These are phyloP conservation scores for Drosophila fuyamai DNA, from an alignment of 1,140 invertebrate species.

Conservation along the genomic window DNA sequence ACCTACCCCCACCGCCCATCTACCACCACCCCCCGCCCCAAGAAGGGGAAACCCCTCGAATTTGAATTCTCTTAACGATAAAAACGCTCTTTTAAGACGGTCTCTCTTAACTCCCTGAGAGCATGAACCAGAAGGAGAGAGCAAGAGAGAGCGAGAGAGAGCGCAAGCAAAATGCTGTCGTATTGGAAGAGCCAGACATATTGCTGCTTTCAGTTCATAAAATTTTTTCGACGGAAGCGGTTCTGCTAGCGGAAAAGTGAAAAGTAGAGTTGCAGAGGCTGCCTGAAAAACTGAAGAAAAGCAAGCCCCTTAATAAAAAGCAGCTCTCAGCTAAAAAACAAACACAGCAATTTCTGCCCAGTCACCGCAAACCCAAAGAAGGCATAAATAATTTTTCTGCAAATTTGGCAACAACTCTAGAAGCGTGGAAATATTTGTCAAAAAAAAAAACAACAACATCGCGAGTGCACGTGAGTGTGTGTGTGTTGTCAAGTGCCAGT, in stretches of 20 bases:
- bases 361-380: slow-evolving; percentile 12
- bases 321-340: slow-evolving; percentile 18
- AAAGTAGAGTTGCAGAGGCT: slow-evolving; percentile 2
- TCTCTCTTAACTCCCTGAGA: background rate
- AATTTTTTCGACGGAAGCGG: slow-evolving; percentile 10
- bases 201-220: background rate
- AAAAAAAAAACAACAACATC: slow-evolving; percentile 22
- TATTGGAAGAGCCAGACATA: background rate
- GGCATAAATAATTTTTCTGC: slow-evolving; percentile 3
- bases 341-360: slow-evolving; percentile 7
- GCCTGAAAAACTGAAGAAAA: slow-evolving; percentile 1
- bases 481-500: slow-evolving; percentile 14
- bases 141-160: too few species aligned
- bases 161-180: too few species aligned
- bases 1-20: too few species aligned
- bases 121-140: too few species aligned
- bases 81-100: background rate
- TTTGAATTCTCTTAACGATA: background rate
- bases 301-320: background rate
- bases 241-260: slow-evolving; percentile 11
- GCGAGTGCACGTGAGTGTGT: slow-evolving; percentile 21
- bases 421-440: slow-evolving; percentile 27
- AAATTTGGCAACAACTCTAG: slow-evolving; percentile 12
- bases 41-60: background rate
- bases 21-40: background rate